A percentile compares a stretch with the other conserved stretches of the same genome.
Evolutionary conservation across 2,113 vertebrate species (phyloP).

Genomic region (Cercocebus atys): DNA sequence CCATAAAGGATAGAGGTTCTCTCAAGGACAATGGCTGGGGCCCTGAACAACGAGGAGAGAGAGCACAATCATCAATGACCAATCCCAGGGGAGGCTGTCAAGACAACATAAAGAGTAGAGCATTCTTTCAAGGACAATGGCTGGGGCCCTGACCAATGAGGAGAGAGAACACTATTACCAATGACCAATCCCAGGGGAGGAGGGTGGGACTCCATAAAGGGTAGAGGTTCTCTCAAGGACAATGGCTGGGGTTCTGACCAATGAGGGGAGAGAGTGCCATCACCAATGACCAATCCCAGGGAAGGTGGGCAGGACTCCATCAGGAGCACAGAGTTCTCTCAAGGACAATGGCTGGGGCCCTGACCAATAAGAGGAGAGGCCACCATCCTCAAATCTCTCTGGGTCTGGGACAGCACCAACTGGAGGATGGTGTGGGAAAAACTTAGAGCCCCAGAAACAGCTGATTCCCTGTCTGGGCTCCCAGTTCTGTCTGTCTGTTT

Average conservation of each 20-base stretch:
- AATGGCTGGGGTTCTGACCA: background rate
- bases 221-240: too few species aligned
- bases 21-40: background rate
- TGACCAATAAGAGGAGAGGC: background rate
- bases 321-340: background rate
- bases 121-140: background rate
- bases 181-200: background rate
- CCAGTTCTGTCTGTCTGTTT: too few species aligned
- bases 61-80: background rate
- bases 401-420: too few species aligned
- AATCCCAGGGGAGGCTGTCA: background rate
- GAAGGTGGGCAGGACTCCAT: background rate
- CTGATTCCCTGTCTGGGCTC: background rate
- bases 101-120: background rate
- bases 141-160: background rate
- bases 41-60: background rate
- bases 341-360: background rate
- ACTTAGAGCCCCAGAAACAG: background rate
- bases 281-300: background rate
- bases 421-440: background rate
- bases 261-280: background rate
- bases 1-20: background rate
- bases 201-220: background rate
- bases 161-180: background rate
- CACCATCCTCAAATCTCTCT: background rate